Evolutionary conservation across 1,140 invertebrate species (phyloP).

Genomic region (Brachionus asplanchnoidis): DNA sequence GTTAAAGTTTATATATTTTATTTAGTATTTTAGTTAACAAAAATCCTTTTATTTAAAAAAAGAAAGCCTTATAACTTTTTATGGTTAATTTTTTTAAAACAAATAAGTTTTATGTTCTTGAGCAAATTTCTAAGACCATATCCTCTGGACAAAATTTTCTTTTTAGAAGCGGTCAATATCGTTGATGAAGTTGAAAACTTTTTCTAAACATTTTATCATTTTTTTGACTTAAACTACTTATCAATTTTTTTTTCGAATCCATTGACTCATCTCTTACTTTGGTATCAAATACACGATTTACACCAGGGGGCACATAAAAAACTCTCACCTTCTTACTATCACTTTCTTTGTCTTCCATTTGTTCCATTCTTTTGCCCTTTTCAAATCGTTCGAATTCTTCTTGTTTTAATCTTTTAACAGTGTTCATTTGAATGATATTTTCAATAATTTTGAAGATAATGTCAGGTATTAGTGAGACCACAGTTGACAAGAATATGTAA

Average conservation of each 20-base stretch:
- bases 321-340: not conserved
- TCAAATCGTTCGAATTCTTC: not conserved
- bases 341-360: not conserved
- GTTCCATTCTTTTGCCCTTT: not conserved
- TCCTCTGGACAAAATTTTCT: not conserved
- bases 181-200: constrained; percentile 1
- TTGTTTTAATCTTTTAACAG: not conserved
- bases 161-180: not conserved
- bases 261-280: not conserved
- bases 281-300: not conserved
- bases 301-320: not conserved
- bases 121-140: not conserved
- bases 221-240: not conserved
- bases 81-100: too few species aligned
- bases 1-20: too few species aligned
- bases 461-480: not conserved
- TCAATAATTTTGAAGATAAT: constrained; percentile 27
- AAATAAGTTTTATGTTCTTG: too few species aligned
- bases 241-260: not conserved
- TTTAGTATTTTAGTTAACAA: too few species aligned
- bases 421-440: not conserved
- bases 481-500: not conserved
- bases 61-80: too few species aligned
- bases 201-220: not conserved
- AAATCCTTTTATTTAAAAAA: too few species aligned